A percentile compares a stretch with the other conserved stretches of the same genome.
Evolutionary conservation across 2,113 vertebrate genomes (phyloP).

Genomic region (Echinops telfairi): DNA sequence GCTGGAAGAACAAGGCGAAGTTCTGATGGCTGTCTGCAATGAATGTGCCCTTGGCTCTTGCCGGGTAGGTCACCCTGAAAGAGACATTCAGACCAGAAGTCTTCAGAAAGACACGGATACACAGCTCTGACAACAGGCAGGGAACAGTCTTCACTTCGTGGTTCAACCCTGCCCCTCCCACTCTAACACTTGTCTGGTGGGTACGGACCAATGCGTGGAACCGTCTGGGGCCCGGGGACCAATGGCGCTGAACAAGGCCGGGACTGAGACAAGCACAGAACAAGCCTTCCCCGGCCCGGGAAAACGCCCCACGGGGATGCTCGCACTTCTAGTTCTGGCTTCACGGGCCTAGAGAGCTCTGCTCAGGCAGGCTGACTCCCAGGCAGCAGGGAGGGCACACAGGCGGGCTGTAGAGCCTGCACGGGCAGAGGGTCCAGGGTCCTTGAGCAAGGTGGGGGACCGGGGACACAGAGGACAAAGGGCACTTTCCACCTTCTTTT

Average conservation of each 20-base stretch:
- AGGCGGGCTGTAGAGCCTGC: rapidly evolving
- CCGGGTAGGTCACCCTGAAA: conserved; percentile 94
- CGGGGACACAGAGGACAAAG: not conserved
- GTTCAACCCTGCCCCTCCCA: not conserved
- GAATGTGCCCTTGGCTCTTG: conserved; percentile 94
- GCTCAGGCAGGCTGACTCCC: not conserved
- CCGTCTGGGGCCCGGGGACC: not conserved
- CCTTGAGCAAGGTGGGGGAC: not conserved
- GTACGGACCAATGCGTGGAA: not conserved
- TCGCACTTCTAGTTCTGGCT: not conserved
- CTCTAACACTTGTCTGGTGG: not conserved
- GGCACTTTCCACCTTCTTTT: not conserved
- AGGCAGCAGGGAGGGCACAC: rapidly evolving
- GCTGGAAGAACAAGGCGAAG: conserved; percentile 97
- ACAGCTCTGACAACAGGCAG: not conserved
- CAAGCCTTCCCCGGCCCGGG: not conserved
- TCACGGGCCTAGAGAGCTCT: not conserved
- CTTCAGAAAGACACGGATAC: not conserved
- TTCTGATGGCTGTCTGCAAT: conserved; percentile 98
- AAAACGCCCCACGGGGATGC: not conserved
- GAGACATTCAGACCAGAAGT: conserved; percentile 42
- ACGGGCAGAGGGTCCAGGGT: not conserved
- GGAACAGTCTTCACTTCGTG: not conserved
- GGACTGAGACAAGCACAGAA: not conserved
- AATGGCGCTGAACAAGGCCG: not conserved